phyloP scores from a whole-genome alignment of 2,888 invertebrate genomes.

The Blastobasis adustella region DNA sequence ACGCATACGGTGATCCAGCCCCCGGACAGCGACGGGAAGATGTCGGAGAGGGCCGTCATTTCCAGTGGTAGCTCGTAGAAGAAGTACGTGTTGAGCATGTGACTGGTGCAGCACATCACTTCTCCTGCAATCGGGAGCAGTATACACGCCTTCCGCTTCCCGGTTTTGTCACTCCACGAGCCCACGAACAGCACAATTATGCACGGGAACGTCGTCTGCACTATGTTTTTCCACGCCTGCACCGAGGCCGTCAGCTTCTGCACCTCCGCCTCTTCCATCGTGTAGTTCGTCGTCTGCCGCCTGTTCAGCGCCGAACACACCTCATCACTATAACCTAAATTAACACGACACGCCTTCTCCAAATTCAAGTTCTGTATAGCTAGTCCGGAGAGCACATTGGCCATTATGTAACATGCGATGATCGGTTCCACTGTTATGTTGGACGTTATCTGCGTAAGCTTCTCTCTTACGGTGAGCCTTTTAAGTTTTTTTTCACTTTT shows the following conservation, averaged over 20 bases:
- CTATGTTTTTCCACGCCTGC: conserved; percentile 88
- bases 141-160: conserved; percentile 85
- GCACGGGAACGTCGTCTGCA: conserved; percentile 88
- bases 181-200: conserved; percentile 87
- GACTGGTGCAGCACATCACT: conserved; percentile 83
- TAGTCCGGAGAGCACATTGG: conserved; percentile 80
- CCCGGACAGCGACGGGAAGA: conserved; percentile 73
- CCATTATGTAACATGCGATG: conserved; percentile 80
- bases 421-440: conserved; percentile 82
- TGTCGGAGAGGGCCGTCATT: conserved; percentile 69
- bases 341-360: conserved; percentile 90
- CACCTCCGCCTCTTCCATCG: conserved; percentile 75
- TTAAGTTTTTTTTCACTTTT: conserved; percentile 45
- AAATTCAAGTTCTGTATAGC: conserved; percentile 82
- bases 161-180: conserved; percentile 83
- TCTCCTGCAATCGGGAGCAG: conserved; percentile 87
- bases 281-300: conserved; percentile 78
- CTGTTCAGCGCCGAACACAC: conserved; percentile 84
- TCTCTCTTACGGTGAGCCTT: conserved; percentile 47
- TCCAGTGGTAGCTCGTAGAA: conserved; percentile 78
- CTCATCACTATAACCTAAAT: conserved; percentile 79
- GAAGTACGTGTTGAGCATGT: conserved; percentile 85
- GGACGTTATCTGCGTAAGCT: conserved; percentile 65
- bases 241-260: conserved; percentile 84
- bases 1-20: conserved; percentile 76